phyloP scores from a whole-genome alignment of 2,888 invertebrate genomes.

The Drosophila infuscata region DNA sequence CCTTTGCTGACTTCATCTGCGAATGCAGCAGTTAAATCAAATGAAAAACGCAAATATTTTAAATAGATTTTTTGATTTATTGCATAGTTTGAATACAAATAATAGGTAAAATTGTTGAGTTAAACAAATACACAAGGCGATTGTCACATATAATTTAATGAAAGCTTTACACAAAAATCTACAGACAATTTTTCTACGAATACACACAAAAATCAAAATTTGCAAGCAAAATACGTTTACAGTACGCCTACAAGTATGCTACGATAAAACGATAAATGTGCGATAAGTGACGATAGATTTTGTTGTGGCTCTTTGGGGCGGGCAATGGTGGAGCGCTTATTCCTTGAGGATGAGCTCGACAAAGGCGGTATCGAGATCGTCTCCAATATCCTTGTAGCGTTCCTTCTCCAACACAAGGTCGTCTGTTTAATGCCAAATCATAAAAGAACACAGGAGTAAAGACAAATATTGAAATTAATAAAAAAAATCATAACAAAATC shows the following conservation, averaged over 20 bases:
- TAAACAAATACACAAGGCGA: conserved; percentile 80
- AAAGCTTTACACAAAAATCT: conserved; percentile 53
- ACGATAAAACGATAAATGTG: conserved; percentile 61
- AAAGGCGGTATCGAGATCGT: conserved; percentile 99
- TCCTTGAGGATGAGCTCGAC: conserved; percentile 94
- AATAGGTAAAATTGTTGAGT: conserved; percentile 72
- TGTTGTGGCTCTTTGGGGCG: conserved; percentile 47
- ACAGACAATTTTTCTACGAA: conserved; percentile 41
- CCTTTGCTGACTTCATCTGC: conserved; percentile 95
- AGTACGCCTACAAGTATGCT: conserved; percentile 63
- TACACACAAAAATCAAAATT: conserved; percentile 48
- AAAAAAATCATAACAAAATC: conserved; percentile 38
- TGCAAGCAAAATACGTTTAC: conserved; percentile 48
- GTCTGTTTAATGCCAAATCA: conserved; percentile 87
- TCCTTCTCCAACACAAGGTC: conserved; percentile 98
- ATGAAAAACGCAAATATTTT: conserved; percentile 27
- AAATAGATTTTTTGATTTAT: conserved; percentile 63
- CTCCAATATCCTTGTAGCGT: conserved; percentile 99
- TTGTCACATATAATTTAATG: conserved; percentile 54
- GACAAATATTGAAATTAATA: conserved; percentile 55
- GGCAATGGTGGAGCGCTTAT: conserved; percentile 83
- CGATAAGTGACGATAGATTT: conserved; percentile 46
- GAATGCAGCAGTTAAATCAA: conserved; percentile 83
- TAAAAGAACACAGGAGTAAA: conserved; percentile 46
- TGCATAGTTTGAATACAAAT: conserved; percentile 70